Conservation (phyloP, 2,113 vertebrate species). For the Elephas maximus region DNA sequence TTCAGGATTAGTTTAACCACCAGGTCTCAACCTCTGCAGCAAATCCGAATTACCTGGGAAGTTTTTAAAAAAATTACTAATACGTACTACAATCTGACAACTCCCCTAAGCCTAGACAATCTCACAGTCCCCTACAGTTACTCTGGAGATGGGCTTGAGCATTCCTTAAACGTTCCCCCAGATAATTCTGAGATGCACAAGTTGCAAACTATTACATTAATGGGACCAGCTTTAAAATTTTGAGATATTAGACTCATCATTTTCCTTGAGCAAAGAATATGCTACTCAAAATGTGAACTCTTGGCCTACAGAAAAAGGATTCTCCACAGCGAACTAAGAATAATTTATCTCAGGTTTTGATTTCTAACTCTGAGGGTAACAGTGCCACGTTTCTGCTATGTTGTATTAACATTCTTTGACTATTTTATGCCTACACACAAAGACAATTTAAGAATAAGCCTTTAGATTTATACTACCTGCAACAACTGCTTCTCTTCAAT, state of each 20-base stretch:
- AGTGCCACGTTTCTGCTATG: neutral
- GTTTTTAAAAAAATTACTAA: neutral
- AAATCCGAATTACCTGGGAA: neutral
- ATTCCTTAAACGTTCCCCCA: neutral
- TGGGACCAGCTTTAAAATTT: neutral
- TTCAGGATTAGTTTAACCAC: neutral
- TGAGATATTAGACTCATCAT: neutral
- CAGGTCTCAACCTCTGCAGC: neutral
- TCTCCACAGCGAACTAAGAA: neutral
- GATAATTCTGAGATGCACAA: neutral
- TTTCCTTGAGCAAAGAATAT: neutral
- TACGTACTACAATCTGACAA: neutral
- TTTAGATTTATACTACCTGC: neutral
- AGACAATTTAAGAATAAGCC: neutral
- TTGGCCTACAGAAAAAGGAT: neutral
- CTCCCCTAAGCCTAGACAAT: neutral
- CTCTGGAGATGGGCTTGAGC: neutral
- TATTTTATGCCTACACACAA: neutral
- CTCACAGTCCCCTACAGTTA: neutral
- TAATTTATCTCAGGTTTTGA: conserved; percentile 27
- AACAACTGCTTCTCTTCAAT: neutral
- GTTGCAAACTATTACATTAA: conserved; percentile 23
- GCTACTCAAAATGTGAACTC: neutral
- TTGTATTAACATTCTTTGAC: neutral
- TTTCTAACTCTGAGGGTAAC: neutral